Evolutionary conservation across 2,888 invertebrate species (phyloP).

Genomic region (Parochlus steinenii): DNA sequence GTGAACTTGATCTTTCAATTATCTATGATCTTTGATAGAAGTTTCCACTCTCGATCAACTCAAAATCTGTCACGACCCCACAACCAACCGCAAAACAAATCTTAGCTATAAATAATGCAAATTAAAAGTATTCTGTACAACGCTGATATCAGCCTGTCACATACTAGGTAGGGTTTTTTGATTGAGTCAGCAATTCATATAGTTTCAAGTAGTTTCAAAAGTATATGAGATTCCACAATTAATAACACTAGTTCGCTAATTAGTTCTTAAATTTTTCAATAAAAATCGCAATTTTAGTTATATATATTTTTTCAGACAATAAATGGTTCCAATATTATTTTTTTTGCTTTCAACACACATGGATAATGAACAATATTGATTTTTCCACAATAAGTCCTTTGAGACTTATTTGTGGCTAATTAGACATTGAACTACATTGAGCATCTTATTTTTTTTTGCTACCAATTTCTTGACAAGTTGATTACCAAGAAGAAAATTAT

Average conservation of each 20-base stretch:
- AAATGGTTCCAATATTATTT: not conserved
- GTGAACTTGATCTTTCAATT: too few species aligned
- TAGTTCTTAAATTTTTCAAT: not conserved
- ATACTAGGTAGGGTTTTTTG: constrained; percentile 27
- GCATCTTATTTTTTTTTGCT: constrained; percentile 8
- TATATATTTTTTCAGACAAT: not conserved
- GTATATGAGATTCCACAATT: constrained; percentile 1
- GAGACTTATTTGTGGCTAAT: too few species aligned
- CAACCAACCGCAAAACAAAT: too few species aligned
- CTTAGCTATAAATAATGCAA: too few species aligned
- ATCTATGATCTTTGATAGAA: too few species aligned
- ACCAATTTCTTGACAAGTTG: not conserved
- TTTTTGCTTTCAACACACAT: constrained; percentile 12
- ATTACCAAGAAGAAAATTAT: constrained; percentile 1
- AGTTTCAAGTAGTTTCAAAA: constrained; percentile 13
- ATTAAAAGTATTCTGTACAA: too few species aligned
- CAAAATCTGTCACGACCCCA: too few species aligned
- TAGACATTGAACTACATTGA: too few species aligned
- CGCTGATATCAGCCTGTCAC: constrained; percentile 13
- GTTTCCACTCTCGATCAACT: too few species aligned
- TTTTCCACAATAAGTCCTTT: too few species aligned
- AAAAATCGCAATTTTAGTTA: constrained; percentile 11
- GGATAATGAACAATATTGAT: constrained; percentile 6
- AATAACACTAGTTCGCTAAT: not conserved
- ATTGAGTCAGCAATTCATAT: constrained; percentile 35